phyloP scores from a whole-genome alignment of 2,888 invertebrate genomes.

The Parnassius apollo region DNA sequence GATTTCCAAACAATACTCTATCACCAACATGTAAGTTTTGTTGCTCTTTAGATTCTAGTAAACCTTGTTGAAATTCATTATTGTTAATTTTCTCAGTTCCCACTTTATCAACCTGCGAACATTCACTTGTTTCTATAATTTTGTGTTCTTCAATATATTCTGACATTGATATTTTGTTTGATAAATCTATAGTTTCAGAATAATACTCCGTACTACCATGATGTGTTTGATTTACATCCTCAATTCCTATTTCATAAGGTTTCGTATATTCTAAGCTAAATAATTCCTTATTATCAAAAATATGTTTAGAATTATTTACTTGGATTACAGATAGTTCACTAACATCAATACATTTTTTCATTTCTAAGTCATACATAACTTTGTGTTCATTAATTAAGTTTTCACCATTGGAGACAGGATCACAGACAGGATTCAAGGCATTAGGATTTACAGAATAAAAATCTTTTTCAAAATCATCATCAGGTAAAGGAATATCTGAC shows the following conservation, averaged over 20 bases:
- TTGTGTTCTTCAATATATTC: background rate
- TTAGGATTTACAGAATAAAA: slow-evolving; percentile 6
- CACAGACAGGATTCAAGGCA: background rate
- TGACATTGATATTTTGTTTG: too few species aligned
- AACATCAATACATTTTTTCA: background rate
- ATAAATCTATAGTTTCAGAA: too few species aligned
- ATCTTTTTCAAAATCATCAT: slow-evolving; percentile 49
- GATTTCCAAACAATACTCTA: background rate
- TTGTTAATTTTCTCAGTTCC: background rate
- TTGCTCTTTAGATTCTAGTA: background rate
- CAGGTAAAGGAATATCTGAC: slow-evolving; percentile 48
- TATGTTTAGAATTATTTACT: background rate
- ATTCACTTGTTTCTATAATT: background rate
- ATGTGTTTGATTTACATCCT: too few species aligned
- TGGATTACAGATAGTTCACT: background rate
- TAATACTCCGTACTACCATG: too few species aligned
- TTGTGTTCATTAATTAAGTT: background rate
- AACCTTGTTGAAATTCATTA: background rate
- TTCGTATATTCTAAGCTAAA: background rate
- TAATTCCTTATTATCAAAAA: background rate
- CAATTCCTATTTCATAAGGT: too few species aligned
- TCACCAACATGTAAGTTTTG: background rate
- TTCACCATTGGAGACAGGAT: background rate
- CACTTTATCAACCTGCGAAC: background rate
- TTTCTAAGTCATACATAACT: background rate